phyloP scores from a whole-genome alignment of 2,113 vertebrate species.

The Epinephelus fuscoguttatus region DNA sequence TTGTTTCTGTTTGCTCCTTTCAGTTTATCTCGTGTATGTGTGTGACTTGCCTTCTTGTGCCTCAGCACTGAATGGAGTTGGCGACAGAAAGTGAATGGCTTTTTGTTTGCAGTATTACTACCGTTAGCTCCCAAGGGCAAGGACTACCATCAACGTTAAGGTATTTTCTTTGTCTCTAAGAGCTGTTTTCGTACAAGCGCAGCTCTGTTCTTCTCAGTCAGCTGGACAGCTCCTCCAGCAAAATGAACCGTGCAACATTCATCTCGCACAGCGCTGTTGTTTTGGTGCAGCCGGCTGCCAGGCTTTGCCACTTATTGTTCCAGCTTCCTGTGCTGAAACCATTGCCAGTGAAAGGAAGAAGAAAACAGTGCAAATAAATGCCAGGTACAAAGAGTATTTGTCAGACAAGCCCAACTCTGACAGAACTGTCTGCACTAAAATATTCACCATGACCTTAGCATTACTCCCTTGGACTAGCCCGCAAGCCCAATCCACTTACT shows the following conservation, averaged over 20 bases:
- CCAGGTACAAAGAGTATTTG: slow-evolving; percentile 22
- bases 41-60: not conserved
- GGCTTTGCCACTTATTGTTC: slow-evolving; percentile 24
- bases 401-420: not conserved
- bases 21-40: not conserved
- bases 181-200: slow-evolving; percentile 24
- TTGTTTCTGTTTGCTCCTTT: slow-evolving; percentile 17
- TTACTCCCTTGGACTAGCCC: not conserved
- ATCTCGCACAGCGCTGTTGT: slow-evolving; percentile 34
- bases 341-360: slow-evolving; percentile 5
- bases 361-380: not conserved
- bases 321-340: slow-evolving; percentile 33
- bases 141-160: not conserved
- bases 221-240: slow-evolving; percentile 41
- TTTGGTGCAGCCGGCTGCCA: slow-evolving; percentile 24
- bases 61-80: slow-evolving; percentile 6
- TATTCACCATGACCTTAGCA: not conserved
- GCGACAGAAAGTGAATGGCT: slow-evolving; percentile 38
- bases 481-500: not conserved
- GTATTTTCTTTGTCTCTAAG: slow-evolving; percentile 31
- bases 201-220: slow-evolving; percentile 30
- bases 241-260: slow-evolving; percentile 43
- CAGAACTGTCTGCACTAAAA: not conserved
- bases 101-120: slow-evolving; percentile 48
- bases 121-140: slow-evolving; percentile 10